Evolutionary conservation across 1,140 invertebrate genomes (phyloP), one percentile per base, ranked within the genome.

Genomic region (Apis laboriosa): DNA sequence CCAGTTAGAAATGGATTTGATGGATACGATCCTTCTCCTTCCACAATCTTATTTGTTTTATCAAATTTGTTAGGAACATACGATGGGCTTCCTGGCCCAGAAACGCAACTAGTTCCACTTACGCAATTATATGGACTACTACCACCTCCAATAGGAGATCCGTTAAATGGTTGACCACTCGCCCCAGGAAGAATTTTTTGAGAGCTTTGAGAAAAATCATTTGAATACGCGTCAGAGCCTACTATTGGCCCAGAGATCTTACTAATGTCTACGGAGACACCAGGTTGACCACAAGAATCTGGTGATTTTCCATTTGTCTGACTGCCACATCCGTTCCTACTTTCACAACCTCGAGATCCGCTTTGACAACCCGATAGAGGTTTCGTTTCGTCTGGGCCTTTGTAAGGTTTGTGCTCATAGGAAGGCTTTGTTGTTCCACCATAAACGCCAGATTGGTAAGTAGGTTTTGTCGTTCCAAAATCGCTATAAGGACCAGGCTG

Each of bases 1-100:
- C 80, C 80, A 9, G 1, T 82, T 28, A 82, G 15, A 9, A 61
- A 82, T 0, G 73, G 80, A 21, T 82, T 82, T 0, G 11, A 53
- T 19, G 2, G 11, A 34, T 82, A 82, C 7, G 24, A 9, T 21
- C 49, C 64, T n/a, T 15, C 8, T 55, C 24, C 77, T 17, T 17
- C 43, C 63, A 49, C 68, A n/a, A 53, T 21, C 9, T 53, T 53
- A 43, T 80, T 71, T 4, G 1, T 12, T 15, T n/a, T 61, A 15
- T 51, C 53, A 12, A 34, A 12, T 4, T 75, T 43, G 9, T 13
- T 15, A 43, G 34, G 34, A 5, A 2, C 0, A 9, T 68, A 67
- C 9, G 55, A 2, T 4, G 64, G 17, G 1, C 8, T 51, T 13
- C 24, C 17, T 13, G 55, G 5, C 3, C 66, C n/a, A 66, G 67